Conservation (phyloP, 2,888 invertebrate genomes). For the Diaphora mendica region DNA sequence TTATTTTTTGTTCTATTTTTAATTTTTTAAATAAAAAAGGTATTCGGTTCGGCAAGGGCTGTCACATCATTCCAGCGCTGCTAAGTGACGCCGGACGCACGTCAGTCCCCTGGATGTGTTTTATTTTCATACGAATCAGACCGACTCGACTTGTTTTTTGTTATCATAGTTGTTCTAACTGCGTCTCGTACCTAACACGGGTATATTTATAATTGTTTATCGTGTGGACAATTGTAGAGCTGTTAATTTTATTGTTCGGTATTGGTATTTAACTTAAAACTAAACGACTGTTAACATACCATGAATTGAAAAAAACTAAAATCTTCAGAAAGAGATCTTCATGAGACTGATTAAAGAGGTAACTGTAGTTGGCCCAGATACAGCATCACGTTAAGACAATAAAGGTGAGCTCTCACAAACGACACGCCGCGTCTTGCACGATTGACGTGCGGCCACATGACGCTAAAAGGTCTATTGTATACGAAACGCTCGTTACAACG, state of each 20-base stretch:
- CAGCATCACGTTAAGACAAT: conserved; percentile 58
- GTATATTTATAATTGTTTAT: conserved; percentile 70
- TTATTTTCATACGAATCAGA: conserved; percentile 84
- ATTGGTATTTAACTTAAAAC: conserved; percentile 13
- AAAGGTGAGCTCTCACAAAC: conserved; percentile 72
- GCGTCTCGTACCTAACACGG: conserved; percentile 72
- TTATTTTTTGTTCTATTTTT: conserved; percentile 76
- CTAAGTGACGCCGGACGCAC: conserved; percentile 87
- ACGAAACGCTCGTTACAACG: conserved; percentile 82
- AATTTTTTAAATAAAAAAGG: conserved; percentile 82
- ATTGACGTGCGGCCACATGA: conserved; percentile 83
- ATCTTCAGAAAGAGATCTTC: neutral
- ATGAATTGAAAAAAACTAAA: neutral
- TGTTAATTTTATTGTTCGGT: conserved; percentile 49
- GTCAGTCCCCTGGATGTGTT: conserved; percentile 81
- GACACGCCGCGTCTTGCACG: conserved; percentile 65
- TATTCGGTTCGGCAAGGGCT: conserved; percentile 84
- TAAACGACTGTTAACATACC: neutral
- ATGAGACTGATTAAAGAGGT: conserved; percentile 40
- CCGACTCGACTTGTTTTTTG: conserved; percentile 81
- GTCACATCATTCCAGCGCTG: conserved; percentile 86
- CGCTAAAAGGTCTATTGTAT: conserved; percentile 87
- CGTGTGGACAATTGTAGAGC: conserved; percentile 46
- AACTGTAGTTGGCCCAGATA: conserved; percentile 38
- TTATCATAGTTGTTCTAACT: conserved; percentile 79